Evolutionary conservation across 2,797 vertebrate species (phyloP), one percentile per base, ranked within the genome.

Genomic region (Hafferia zeledoni): DNA sequence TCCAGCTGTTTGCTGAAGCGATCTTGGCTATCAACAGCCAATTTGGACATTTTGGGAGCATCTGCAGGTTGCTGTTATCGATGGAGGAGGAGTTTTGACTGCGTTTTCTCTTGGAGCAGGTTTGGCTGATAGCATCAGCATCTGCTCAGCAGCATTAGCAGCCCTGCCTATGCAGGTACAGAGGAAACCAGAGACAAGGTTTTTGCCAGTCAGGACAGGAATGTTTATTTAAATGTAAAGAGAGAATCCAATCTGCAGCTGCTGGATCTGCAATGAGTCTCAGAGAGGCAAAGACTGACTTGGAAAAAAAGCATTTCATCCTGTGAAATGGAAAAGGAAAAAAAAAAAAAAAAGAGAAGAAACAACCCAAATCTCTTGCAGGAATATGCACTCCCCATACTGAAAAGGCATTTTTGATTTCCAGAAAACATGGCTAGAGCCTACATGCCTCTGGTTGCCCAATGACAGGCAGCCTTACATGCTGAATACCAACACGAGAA

Each of bases 141-240:
- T 61, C 43, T 86, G 67, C 4, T 5, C 3, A 0, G 92, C 56
- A 84, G 53, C 57, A 7, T 10, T 69, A 79, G n/a, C 43, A 69
- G 71, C 77, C 37, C 41, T 91, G 95, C 70, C 87, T 75, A 15
- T 79, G 85, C 96, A 96, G 90, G 89, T 87, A 79, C 67, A 0
- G 53, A 8, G 2, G 91, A 82, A 96, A 90, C 33, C 83, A 95
- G 93, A 95, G 94, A 68, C 63, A 76, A 59, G 14, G 47, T 7
- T 24, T 79, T 60, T 96, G 89, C 93, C 94, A 95, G 91, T 94
- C 70, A 50, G 85, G 87, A 84, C 94, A 94, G 70, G 95, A 94
- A 94, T 94, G 89, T 84, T 95, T 93, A 77, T 94, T 94, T 76
- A 90, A 91, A 90, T 50, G 33, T 64, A 90, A 96, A 85, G 72